Evolutionary conservation across 1,140 invertebrate genomes (phyloP).

Genomic region (Babylonia areolata): DNA sequence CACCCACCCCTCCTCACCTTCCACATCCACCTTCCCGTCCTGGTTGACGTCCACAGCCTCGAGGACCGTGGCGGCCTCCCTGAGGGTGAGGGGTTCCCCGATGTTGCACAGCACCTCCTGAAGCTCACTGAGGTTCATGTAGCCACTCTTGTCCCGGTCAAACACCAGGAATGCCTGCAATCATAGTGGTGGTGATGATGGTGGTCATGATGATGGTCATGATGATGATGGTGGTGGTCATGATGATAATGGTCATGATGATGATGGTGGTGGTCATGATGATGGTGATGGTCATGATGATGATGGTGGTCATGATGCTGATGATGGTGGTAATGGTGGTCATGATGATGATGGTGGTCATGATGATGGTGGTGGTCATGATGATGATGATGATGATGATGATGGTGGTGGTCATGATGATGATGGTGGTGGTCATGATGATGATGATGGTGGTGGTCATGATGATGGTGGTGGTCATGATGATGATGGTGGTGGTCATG

Average conservation of each 20-base stretch:
- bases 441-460: no score
- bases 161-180: constrained; percentile 34
- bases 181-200: not conserved
- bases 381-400: no score
- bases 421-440: not conserved
- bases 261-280: no score
- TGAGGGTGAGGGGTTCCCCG: constrained; percentile 19
- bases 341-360: not conserved
- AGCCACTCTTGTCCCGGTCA: constrained; percentile 39
- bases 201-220: no score
- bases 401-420: not conserved
- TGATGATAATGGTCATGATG: not conserved
- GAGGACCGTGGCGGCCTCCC: constrained; percentile 20
- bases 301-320: not conserved
- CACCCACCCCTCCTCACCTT: not conserved
- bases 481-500: not conserved
- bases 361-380: not conserved
- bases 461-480: constrained; percentile 4
- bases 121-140: constrained; percentile 25
- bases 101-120: constrained; percentile 31
- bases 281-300: no score
- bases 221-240: no score
- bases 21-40: constrained; percentile 26
- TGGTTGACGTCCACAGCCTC: constrained; percentile 34
- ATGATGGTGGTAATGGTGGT: not conserved